phyloP scores from a whole-genome alignment of 2,888 invertebrate species.

The Iphiclides podalirius region DNA sequence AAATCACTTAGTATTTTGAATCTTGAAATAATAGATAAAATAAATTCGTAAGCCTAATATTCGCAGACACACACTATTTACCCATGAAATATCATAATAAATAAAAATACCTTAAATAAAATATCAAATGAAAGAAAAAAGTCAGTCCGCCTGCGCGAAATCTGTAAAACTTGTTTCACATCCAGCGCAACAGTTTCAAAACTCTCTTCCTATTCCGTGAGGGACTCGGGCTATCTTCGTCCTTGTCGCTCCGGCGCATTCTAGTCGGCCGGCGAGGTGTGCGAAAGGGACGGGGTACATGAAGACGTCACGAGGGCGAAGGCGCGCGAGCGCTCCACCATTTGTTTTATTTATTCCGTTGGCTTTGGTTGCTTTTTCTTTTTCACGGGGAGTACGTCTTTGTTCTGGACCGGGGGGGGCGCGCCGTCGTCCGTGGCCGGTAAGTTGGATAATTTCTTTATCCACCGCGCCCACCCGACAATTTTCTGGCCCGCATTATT shows the following conservation, averaged over 20 bases:
- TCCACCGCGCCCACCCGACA: slow-evolving; percentile 71
- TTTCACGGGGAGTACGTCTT: slow-evolving; percentile 70
- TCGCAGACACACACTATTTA: no score
- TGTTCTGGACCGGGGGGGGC: slow-evolving; percentile 64
- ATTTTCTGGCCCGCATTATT: slow-evolving; percentile 75
- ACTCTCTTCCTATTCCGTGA: slow-evolving; percentile 71
- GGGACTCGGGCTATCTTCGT: slow-evolving; percentile 48
- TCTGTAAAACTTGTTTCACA: slow-evolving; percentile 76
- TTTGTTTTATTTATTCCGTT: slow-evolving; percentile 77
- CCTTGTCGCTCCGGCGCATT: slow-evolving; percentile 46
- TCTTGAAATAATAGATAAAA: no score
- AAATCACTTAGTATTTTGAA: no score
- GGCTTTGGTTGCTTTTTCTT: slow-evolving; percentile 54
- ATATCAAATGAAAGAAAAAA: slow-evolving; percentile 41
- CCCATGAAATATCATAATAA: no score
- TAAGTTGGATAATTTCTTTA: slow-evolving; percentile 79
- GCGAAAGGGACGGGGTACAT: slow-evolving; percentile 66
- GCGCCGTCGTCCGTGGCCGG: slow-evolving; percentile 62
- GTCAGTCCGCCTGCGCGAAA: slow-evolving; percentile 62
- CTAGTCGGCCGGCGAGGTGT: slow-evolving; percentile 28
- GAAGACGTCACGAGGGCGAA: slow-evolving; percentile 77
- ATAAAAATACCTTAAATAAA: slow-evolving; percentile 38
- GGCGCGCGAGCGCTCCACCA: slow-evolving; percentile 77
- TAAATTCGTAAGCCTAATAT: no score
- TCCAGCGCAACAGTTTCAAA: slow-evolving; percentile 64